Percentiles rank a stretch among this genome's conserved stretches.
These are phyloP conservation scores for Apomyelois bistriatella DNA, from an alignment of 2,888 invertebrate genomes.

Conservation along the genomic window DNA sequence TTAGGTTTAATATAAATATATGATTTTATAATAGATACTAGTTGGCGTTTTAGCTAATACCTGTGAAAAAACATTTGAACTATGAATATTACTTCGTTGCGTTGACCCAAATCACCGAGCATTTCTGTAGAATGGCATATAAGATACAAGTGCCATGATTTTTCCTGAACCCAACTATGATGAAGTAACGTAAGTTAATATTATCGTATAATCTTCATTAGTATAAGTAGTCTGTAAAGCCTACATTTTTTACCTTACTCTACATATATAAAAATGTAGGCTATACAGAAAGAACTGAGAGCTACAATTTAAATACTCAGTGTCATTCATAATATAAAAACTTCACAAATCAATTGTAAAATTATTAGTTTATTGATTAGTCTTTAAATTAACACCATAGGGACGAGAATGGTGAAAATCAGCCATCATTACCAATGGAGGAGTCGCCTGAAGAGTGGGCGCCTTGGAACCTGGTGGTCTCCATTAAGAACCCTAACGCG, in stretches of 20 bases:
- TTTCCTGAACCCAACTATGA: background rate
- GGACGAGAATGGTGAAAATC: slow-evolving; percentile 39
- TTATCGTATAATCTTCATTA: no score
- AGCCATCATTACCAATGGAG: slow-evolving; percentile 29
- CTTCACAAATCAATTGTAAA: no score
- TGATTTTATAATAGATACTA: background rate
- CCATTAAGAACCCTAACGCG: slow-evolving; percentile 58
- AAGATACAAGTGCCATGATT: background rate
- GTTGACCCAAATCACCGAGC: background rate
- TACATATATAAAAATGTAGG: no score
- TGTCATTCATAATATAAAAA: no score
- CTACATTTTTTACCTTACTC: no score
- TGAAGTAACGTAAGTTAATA: slow-evolving; percentile 26
- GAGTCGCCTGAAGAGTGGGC: slow-evolving; percentile 63
- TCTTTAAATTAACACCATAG: no score
- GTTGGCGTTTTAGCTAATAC: background rate
- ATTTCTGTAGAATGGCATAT: background rate
- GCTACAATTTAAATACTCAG: no score
- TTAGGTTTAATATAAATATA: background rate
- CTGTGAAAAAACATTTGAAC: background rate
- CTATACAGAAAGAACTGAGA: no score
- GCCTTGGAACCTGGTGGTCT: slow-evolving; percentile 58
- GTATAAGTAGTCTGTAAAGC: no score
- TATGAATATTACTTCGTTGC: background rate
- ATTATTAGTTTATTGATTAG: no score